Percentiles rank a stretch among this genome's conserved stretches.
phyloP scores from a whole-genome alignment of 2,888 invertebrate genomes.

The Agonopterix alstromeriana region DNA sequence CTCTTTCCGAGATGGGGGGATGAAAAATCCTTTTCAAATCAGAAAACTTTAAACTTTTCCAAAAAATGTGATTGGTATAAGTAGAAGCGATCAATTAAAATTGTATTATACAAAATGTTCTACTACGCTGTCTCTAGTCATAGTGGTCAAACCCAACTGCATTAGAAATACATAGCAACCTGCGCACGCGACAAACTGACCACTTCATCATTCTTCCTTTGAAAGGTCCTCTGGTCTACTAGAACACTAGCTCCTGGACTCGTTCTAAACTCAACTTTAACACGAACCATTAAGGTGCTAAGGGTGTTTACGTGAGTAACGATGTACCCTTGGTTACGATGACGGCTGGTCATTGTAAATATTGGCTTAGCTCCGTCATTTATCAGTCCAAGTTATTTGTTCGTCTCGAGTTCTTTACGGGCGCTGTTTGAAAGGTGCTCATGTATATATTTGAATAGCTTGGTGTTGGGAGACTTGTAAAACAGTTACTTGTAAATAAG shows the following conservation, averaged over 20 bases:
- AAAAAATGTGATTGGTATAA: no score
- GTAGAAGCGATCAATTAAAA: neutral
- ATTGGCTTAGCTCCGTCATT: conserved; percentile 8
- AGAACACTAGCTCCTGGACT: neutral
- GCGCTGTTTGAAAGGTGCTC: conserved; percentile 4
- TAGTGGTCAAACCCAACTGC: neutral
- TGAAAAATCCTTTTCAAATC: no score
- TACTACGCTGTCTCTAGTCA: neutral
- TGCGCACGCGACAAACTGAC: neutral
- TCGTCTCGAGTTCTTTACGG: conserved; percentile 5
- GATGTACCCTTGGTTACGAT: neutral
- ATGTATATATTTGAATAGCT: neutral
- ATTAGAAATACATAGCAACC: neutral
- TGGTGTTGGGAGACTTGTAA: neutral
- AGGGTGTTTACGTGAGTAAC: neutral
- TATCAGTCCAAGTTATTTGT: conserved; percentile 1
- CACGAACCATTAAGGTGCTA: no score
- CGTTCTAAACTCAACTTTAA: no score
- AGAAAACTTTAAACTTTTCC: no score
- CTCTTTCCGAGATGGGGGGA: no score
- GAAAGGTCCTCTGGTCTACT: neutral
- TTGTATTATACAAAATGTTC: neutral
- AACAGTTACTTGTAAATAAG: no score
- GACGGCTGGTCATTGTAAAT: conserved; percentile 3
- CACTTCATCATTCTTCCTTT: neutral